Evolutionary conservation across 2,113 vertebrate genomes (phyloP).

Genomic region (Meriones unguiculatus): DNA sequence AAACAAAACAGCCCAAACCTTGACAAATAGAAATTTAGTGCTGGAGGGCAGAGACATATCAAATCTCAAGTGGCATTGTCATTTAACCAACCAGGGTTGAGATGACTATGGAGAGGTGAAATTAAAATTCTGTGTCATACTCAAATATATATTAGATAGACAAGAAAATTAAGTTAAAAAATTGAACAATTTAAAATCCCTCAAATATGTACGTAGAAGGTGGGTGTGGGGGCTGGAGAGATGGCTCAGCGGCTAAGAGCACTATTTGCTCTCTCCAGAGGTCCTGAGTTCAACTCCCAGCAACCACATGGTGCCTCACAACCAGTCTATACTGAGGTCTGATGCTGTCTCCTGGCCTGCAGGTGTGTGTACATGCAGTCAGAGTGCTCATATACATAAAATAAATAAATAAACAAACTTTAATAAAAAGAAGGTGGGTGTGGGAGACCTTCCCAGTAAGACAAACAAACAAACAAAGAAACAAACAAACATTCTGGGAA

Average conservation of each 20-base stretch:
- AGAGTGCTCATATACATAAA: too few species aligned
- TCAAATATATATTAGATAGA: neutral
- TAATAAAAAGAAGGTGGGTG: neutral
- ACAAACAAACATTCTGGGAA: neutral
- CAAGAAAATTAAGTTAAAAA: slow-evolving; percentile 39
- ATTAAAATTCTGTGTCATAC: slow-evolving; percentile 20
- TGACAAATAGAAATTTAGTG: neutral
- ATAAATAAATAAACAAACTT: too few species aligned
- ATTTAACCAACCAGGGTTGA: neutral
- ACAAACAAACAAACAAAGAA: neutral
- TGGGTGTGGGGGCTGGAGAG: neutral
- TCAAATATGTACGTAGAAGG: neutral
- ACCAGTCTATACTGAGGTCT: too few species aligned
- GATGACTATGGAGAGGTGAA: slow-evolving; percentile 21
- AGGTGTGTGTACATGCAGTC: too few species aligned
- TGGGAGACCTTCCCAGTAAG: neutral
- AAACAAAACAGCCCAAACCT: neutral
- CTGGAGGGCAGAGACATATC: neutral
- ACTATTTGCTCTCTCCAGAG: too few species aligned
- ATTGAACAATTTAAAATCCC: neutral
- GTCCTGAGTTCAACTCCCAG: too few species aligned
- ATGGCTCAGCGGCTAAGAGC: too few species aligned
- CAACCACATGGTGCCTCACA: too few species aligned
- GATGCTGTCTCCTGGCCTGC: too few species aligned
- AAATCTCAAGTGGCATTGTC: neutral